These are phyloP conservation scores for Calypte anna DNA, from an alignment of 2,113 vertebrate species.

Conservation along the genomic window DNA sequence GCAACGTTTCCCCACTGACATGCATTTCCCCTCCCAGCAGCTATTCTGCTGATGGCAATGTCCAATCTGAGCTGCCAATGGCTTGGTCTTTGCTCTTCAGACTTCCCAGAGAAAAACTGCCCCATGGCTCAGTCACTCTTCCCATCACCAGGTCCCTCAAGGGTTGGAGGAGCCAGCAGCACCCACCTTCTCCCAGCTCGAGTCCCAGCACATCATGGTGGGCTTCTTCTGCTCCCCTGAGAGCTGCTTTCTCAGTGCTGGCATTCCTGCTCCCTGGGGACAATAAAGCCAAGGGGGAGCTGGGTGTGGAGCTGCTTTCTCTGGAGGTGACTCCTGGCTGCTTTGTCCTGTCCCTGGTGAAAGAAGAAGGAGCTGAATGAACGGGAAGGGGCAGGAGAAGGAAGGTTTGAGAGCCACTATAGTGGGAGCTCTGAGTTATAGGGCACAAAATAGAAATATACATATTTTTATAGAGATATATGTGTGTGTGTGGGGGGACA, in stretches of 20 bases:
- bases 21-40: neutral
- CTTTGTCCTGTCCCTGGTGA: slow-evolving; percentile 56
- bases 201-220: neutral
- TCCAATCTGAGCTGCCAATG: neutral
- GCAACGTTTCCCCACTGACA: fast-evolving
- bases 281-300: slow-evolving; percentile 48
- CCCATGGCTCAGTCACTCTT: neutral
- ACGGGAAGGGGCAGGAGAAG: neutral
- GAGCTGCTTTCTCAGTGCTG: slow-evolving; percentile 8
- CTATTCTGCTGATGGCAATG: neutral
- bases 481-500: neutral
- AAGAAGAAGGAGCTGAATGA: neutral
- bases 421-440: neutral
- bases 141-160: neutral
- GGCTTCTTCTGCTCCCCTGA: slow-evolving; percentile 14
- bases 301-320: slow-evolving; percentile 38
- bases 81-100: neutral
- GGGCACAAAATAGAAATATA: neutral
- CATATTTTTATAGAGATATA: neutral
- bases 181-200: slow-evolving; percentile 11
- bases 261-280: slow-evolving; percentile 28
- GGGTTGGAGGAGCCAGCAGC: neutral
- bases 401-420: neutral
- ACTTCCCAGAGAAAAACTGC: neutral
- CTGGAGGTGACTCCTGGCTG: neutral